Percentiles rank a stretch among this genome's conserved stretches.
phyloP scores from a whole-genome alignment of 2,797 vertebrate species.

The Pelobates cultripes region DNA sequence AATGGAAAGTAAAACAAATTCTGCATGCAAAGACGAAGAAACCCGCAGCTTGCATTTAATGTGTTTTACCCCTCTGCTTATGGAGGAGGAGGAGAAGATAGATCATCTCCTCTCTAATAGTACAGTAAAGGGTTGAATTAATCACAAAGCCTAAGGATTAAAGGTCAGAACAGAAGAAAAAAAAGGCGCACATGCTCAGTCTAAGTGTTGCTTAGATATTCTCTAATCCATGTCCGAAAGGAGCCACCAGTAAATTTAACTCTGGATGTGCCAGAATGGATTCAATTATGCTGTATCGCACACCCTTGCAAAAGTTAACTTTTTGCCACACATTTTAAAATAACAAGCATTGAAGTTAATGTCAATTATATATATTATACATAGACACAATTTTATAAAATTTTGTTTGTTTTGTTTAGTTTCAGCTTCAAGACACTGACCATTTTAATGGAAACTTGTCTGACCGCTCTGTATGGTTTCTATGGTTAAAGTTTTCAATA shows the following conservation, averaged over 20 bases:
- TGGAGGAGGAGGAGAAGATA: background rate
- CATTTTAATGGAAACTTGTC: no score
- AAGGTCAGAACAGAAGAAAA: background rate
- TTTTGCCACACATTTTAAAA: no score
- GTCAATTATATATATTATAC: no score
- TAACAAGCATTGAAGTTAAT: no score
- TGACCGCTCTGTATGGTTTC: no score
- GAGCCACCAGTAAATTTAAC: background rate
- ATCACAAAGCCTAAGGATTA: background rate
- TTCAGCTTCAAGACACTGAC: no score
- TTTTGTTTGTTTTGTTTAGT: no score
- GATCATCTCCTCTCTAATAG: slow-evolving; percentile 17
- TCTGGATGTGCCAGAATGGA: background rate
- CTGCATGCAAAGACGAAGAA: slow-evolving; percentile 8
- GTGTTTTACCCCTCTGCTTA: background rate
- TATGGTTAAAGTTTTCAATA: no score
- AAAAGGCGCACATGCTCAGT: background rate
- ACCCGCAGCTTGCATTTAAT: slow-evolving; percentile 27
- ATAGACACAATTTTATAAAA: no score
- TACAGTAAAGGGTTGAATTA: slow-evolving; percentile 19
- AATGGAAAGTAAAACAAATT: slow-evolving; percentile 34
- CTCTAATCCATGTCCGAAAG: background rate
- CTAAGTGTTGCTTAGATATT: background rate
- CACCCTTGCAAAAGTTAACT: no score
- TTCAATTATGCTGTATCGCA: background rate